phyloP scores from a whole-genome alignment of 1,140 invertebrate genomes.

The Trichomalopsis sarcophagae region DNA sequence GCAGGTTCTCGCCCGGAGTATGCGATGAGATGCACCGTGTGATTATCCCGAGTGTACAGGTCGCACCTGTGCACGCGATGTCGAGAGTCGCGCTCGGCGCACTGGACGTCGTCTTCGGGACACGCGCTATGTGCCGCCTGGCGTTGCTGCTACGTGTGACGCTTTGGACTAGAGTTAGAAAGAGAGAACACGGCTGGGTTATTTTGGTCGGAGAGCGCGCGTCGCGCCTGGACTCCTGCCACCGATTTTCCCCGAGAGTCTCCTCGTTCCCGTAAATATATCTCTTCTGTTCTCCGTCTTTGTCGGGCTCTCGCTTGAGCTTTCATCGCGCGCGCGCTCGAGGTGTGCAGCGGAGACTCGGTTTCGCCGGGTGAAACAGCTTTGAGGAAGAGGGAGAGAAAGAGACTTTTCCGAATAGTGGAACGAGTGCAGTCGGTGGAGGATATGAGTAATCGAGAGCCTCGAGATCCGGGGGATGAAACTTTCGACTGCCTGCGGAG shows the following conservation, averaged over 20 bases:
- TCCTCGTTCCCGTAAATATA: constrained; percentile 74
- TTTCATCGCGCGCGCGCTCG: constrained; percentile 10
- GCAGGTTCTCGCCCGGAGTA: too few species aligned
- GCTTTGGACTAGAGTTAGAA: neutral
- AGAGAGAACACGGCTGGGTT: constrained; percentile 58
- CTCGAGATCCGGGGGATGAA: too few species aligned
- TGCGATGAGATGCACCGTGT: neutral
- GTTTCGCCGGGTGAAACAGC: too few species aligned
- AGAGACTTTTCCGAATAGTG: too few species aligned
- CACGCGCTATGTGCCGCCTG: constrained; percentile 59
- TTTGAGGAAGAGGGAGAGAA: too few species aligned
- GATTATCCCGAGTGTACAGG: neutral
- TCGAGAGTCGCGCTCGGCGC: constrained; percentile 62
- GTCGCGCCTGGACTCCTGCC: constrained; percentile 69
- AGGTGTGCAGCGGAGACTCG: constrained; percentile 3
- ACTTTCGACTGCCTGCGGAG: too few species aligned
- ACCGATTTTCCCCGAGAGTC: constrained; percentile 66
- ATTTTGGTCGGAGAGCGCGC: constrained; percentile 68
- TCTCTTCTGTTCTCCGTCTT: constrained; percentile 59
- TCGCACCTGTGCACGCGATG: constrained; percentile 11
- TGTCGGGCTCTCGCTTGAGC: constrained; percentile 34
- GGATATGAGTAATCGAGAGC: too few species aligned
- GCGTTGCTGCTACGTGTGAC: neutral
- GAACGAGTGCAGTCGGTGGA: too few species aligned
- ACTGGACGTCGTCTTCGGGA: constrained; percentile 62